phyloP scores from a whole-genome alignment of 2,888 invertebrate genomes.

The Alloscopus bannaensis region DNA sequence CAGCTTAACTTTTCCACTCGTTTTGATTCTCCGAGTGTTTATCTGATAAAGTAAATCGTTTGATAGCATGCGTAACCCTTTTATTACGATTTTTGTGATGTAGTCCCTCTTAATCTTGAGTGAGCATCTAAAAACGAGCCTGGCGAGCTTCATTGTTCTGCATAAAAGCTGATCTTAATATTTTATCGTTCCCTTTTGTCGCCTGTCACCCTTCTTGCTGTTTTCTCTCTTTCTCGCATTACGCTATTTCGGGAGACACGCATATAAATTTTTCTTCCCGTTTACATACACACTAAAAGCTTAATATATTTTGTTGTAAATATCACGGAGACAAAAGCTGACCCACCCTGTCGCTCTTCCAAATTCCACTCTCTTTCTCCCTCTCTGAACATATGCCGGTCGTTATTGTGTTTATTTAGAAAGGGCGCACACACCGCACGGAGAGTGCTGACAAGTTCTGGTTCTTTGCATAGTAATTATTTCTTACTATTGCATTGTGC shows the following conservation, averaged over 20 bases:
- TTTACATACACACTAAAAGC: no score
- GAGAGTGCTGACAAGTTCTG: slow-evolving; percentile 56
- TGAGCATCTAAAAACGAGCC: slow-evolving; percentile 19
- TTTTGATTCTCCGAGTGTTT: background rate
- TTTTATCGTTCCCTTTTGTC: slow-evolving; percentile 29
- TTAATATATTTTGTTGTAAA: slow-evolving; percentile 33
- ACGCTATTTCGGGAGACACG: no score
- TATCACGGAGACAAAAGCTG: slow-evolving; percentile 26
- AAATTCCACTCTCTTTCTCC: background rate
- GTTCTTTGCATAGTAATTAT: slow-evolving; percentile 52
- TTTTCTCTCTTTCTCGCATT: background rate
- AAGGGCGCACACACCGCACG: no score
- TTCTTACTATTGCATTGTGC: slow-evolving; percentile 51
- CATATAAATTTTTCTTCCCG: no score
- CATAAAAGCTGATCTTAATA: slow-evolving; percentile 12
- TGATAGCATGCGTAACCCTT: background rate
- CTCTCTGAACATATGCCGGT: slow-evolving; percentile 42
- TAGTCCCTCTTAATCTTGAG: slow-evolving; percentile 43
- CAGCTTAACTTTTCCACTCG: slow-evolving; percentile 38
- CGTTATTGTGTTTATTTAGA: slow-evolving; percentile 44
- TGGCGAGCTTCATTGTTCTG: no score
- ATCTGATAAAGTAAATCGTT: background rate
- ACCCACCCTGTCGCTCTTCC: slow-evolving; percentile 39
- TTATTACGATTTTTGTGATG: slow-evolving; percentile 3
- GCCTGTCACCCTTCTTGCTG: slow-evolving; percentile 54